Conservation (phyloP, 1,140 invertebrate genomes). For the Leptinotarsa undecemlineata region DNA sequence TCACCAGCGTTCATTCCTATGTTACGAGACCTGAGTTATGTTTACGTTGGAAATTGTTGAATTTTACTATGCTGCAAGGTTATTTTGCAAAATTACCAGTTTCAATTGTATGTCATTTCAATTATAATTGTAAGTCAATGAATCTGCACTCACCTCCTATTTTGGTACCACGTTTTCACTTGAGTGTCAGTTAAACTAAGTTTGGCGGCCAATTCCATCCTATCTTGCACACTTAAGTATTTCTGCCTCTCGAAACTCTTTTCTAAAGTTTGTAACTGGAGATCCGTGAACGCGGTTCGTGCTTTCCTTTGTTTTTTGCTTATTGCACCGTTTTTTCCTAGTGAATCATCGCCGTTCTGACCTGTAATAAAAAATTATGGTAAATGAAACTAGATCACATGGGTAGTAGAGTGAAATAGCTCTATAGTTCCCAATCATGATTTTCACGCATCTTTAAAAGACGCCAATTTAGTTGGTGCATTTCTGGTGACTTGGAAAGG, state of each 20-base stretch:
- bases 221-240: conserved; percentile 97
- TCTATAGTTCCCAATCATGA: neutral
- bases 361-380: conserved; percentile 47
- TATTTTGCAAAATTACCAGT: no score
- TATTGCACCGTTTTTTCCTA: conserved; percentile 59
- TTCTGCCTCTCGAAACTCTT: conserved; percentile 98
- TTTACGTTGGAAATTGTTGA: no score
- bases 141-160: conserved; percentile 78
- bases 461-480: neutral
- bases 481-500: no score
- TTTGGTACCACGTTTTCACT: conserved; percentile 99
- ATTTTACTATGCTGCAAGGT: no score
- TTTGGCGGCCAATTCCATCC: conserved; percentile 97
- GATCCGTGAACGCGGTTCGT: conserved; percentile 97
- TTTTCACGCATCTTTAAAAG: neutral
- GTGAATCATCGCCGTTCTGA: conserved; percentile 54
- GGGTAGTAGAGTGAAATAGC: neutral
- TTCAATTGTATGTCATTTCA: no score
- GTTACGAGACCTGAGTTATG: no score
- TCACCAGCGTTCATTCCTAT: no score
- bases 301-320: conserved; percentile 97
- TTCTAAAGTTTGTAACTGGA: conserved; percentile 95
- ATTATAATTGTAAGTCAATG: no score
- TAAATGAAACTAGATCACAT: neutral
- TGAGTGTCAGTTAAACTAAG: conserved; percentile 96